phyloP scores from a whole-genome alignment of 2,113 vertebrate species.

The Zootoca vivipara region DNA sequence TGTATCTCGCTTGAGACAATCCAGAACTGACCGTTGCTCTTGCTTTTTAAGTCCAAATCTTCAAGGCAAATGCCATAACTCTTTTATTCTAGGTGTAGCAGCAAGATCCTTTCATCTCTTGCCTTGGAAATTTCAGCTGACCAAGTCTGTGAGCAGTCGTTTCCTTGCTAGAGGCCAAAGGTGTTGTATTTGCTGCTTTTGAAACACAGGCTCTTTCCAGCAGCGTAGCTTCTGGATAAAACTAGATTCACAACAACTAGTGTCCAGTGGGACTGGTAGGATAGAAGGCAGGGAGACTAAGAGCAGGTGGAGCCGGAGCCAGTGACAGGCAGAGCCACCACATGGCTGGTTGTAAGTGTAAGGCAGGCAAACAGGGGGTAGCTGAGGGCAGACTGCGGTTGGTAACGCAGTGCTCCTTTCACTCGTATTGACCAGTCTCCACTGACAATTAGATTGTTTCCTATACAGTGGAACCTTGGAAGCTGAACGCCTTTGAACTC shows the following conservation, averaged over 20 bases:
- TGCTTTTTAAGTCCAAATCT: not conserved
- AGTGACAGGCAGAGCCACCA: no score
- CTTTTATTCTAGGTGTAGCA: not conserved
- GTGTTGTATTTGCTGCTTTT: not conserved
- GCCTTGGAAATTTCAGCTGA: not conserved
- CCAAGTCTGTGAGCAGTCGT: not conserved
- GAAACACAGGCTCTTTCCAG: not conserved
- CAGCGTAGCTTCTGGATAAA: not conserved
- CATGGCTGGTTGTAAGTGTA: no score
- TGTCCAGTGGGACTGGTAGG: no score
- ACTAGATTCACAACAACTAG: not conserved
- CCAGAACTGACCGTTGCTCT: not conserved
- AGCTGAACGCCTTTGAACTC: no score
- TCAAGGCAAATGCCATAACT: not conserved
- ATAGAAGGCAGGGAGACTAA: no score
- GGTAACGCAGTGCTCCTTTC: no score
- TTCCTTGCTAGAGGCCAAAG: not conserved
- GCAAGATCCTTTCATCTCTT: no score
- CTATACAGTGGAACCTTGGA: not conserved
- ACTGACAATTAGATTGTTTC: not conserved
- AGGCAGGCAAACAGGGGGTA: no score
- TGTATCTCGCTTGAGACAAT: not conserved
- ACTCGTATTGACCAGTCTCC: no score
- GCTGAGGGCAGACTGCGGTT: no score
- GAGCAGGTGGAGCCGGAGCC: no score